Base-by-base conservation (phyloP, 2,797 vertebrate genomes). In the Aphelocoma californica region DNA sequence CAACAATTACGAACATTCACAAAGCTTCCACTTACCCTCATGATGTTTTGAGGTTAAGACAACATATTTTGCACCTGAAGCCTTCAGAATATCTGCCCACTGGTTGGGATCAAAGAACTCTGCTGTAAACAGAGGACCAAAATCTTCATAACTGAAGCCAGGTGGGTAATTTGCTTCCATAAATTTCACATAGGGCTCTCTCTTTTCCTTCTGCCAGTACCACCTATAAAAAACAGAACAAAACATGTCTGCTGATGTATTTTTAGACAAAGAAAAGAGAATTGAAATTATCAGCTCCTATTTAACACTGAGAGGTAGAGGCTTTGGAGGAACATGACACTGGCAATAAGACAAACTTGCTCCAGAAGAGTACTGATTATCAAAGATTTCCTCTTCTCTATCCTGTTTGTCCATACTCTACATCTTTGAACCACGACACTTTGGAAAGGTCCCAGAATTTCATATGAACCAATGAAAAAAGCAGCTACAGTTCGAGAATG, bases 21-120 rank as follows among this genome's bases (percentile, higher is more conserved):
- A 51, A 48, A 70, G 18, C 13, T 54, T 70, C 54, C 51, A 84
- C 96, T 96, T 96, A 99, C 99, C 99, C 98, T 99, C 99, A 12
- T 99, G 99, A 96, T 99, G 99, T 97, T 99, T 99, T 45, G 99
- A 98, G 48, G 99, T 99, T 84, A 99, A 98, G 54, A 99, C 99
- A 34, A 99, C 96, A 9, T 99, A 99, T 94, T 99, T 99, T 88
- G 99, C 99, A 79, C 99, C 99, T 1, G 99, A 99, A 29, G 98
- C 97, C 44, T 97, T 97, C 82, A 99, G 97, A 95, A 99, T 97
- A 64, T 99, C 98, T 17, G 98, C 98, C 99, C 99, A 99, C 38
- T 98, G 97, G 77, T 97, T 96, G 26, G 99, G 97, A 93, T 99
- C 94, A 78, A 99, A 99, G 95, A 99, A 99, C 90, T 99, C 98